Conservation (phyloP, 1,140 invertebrate species). For the Nomia melanderi region DNA sequence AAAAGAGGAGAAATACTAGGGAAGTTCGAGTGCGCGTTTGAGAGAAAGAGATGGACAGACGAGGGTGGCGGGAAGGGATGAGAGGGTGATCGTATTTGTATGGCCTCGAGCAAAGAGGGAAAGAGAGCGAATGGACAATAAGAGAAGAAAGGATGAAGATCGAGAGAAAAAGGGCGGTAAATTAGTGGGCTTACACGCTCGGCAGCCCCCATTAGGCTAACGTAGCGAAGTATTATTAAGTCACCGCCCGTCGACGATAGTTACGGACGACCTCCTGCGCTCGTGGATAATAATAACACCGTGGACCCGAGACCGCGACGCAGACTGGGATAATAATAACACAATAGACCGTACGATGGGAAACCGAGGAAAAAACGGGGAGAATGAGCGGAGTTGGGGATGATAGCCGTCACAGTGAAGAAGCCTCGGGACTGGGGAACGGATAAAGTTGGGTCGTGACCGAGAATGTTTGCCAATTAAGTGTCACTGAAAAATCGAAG, state of each 20-base stretch:
- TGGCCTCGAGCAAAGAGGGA: not conserved
- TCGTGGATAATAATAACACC: slow-evolving; percentile 72
- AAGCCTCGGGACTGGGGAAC: not conserved
- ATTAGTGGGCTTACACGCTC: slow-evolving; percentile 75
- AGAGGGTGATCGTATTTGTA: slow-evolving; percentile 14
- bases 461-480: slow-evolving; percentile 46
- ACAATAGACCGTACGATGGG: slow-evolving; percentile 58
- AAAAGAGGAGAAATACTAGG: not conserved
- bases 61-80: slow-evolving; percentile 15
- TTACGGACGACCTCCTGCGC: slow-evolving; percentile 71
- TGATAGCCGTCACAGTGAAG: slow-evolving; percentile 10
- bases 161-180: slow-evolving; percentile 60
- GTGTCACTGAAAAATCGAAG: slow-evolving; percentile 42
- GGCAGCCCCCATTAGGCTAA: slow-evolving; percentile 74
- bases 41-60: not conserved
- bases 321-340: slow-evolving; percentile 62
- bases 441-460: slow-evolving; percentile 11
- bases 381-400: slow-evolving; percentile 12
- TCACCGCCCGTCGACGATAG: slow-evolving; percentile 69
- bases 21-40: not conserved
- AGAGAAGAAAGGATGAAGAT: slow-evolving; percentile 35
- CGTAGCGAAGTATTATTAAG: slow-evolving; percentile 75
- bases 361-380: slow-evolving; percentile 44
- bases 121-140: slow-evolving; percentile 22
- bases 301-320: slow-evolving; percentile 54